A percentile compares a stretch with the other conserved stretches of the same genome.
phyloP scores from a whole-genome alignment of 2,113 vertebrate species.

The Mugil cephalus region DNA sequence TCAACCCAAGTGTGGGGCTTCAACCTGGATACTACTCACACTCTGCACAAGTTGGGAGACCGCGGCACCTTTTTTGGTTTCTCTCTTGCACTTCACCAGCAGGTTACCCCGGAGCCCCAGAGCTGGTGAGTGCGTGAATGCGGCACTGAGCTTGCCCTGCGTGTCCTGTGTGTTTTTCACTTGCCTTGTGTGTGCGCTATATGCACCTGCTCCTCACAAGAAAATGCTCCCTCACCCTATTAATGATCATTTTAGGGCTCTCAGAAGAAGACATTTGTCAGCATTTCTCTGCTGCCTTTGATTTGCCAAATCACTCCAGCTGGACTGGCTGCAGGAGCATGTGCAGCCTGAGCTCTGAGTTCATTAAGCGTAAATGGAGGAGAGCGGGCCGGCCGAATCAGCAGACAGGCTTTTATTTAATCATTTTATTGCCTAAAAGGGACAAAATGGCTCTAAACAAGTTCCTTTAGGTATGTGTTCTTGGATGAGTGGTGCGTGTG shows the following conservation, averaged over 20 bases:
- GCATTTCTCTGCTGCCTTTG: slow-evolving; percentile 34
- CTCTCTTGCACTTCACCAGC: slow-evolving; percentile 91
- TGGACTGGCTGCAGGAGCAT: slow-evolving; percentile 34
- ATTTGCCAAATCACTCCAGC: slow-evolving; percentile 52
- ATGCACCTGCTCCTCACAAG: slow-evolving; percentile 8
- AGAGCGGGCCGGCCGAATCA: slow-evolving; percentile 41
- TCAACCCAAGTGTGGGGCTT: slow-evolving; percentile 77
- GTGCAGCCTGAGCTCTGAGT: slow-evolving; percentile 19
- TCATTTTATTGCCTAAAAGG: slow-evolving; percentile 1
- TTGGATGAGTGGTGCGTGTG: slow-evolving; percentile 11
- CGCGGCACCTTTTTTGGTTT: slow-evolving; percentile 91
- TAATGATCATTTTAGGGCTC: background rate
- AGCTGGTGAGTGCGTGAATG: slow-evolving; percentile 89
- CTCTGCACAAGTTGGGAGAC: slow-evolving; percentile 89
- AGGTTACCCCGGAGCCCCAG: slow-evolving; percentile 85
- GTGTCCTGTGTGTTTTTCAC: slow-evolving; percentile 47
- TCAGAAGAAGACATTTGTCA: slow-evolving; percentile 12
- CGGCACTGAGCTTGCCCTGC: slow-evolving; percentile 32
- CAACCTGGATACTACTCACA: slow-evolving; percentile 90
- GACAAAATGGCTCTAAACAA: background rate
- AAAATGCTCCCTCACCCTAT: background rate
- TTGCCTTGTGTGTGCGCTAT: background rate
- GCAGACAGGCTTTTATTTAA: slow-evolving; percentile 25
- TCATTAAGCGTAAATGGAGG: slow-evolving; percentile 36
- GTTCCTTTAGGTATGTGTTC: slow-evolving; percentile 14